Percentiles rank a stretch among this genome's conserved stretches.
phyloP scores from a whole-genome alignment of 2,113 vertebrate species.

The Etheostoma cragini region DNA sequence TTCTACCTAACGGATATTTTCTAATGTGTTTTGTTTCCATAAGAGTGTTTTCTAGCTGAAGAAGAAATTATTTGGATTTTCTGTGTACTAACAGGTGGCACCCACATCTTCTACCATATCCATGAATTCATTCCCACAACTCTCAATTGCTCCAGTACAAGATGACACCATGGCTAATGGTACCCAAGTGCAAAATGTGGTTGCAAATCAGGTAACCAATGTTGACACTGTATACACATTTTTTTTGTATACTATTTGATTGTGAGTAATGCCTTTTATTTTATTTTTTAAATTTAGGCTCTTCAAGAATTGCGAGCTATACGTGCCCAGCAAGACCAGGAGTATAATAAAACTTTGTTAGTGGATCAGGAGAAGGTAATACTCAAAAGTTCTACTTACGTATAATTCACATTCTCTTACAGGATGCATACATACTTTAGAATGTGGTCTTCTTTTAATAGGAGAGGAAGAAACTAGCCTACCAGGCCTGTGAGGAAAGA shows the following conservation, averaged over 20 bases:
- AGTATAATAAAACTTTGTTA: background rate
- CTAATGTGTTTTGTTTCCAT: no score
- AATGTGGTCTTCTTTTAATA: no score
- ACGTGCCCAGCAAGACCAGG: background rate
- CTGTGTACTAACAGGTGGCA: no score
- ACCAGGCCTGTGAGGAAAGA: no score
- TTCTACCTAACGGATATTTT: background rate
- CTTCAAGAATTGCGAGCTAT: background rate
- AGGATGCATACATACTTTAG: no score
- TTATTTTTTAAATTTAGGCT: background rate
- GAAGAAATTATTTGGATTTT: no score
- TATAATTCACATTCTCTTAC: background rate
- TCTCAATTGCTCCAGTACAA: background rate
- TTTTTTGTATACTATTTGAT: background rate
- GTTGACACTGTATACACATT: no score
- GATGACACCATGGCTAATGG: background rate
- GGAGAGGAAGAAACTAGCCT: no score
- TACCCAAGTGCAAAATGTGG: background rate
- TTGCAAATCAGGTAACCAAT: background rate
- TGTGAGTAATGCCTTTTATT: background rate
- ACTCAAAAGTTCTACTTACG: background rate
- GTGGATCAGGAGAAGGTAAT: background rate
- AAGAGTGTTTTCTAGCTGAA: no score
- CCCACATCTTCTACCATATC: no score
- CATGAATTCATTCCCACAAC: no score